Percentiles rank a stretch among this genome's conserved stretches.
phyloP scores from a whole-genome alignment of 23 tunicate species.

The Phallusia fumigata region DNA sequence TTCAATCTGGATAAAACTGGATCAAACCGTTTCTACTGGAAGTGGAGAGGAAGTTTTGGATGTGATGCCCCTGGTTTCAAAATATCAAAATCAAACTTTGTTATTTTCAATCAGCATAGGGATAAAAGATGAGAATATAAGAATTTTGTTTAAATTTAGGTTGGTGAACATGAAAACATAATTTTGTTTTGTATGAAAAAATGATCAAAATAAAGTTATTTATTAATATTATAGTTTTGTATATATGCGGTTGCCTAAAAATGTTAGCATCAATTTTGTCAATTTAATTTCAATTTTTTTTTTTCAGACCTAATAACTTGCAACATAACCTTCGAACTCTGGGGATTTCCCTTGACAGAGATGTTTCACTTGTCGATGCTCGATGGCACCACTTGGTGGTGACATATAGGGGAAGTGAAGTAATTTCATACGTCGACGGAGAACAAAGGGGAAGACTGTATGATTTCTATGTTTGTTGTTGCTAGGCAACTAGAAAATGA shows the following conservation, averaged over 20 bases:
- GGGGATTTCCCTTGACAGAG: neutral
- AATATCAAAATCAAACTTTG: neutral
- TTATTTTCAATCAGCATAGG: neutral
- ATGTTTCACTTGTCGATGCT: slow-evolving; percentile 4
- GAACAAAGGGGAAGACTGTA: neutral
- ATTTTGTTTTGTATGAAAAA: too few relatives aligned
- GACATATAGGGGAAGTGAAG: neutral
- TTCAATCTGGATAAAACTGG: neutral
- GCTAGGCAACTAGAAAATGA: neutral
- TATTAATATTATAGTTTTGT: too few relatives aligned
- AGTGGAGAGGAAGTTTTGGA: neutral
- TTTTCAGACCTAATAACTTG: neutral
- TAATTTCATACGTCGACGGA: slow-evolving; percentile 15
- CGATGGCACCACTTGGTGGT: slow-evolving; percentile 17
- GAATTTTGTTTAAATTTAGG: neutral
- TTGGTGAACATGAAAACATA: neutral
- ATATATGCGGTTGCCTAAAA: too few relatives aligned
- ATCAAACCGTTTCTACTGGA: neutral
- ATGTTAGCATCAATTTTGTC: too few relatives aligned
- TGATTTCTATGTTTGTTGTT: neutral
- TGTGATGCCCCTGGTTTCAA: neutral
- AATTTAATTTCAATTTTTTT: too few relatives aligned
- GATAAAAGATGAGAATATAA: neutral
- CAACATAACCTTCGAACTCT: neutral
- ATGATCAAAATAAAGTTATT: too few relatives aligned